A percentile compares a stretch with the other conserved stretches of the same genome.
Conservation (phyloP, 2,113 vertebrate genomes). For the Sinocyclocheilus anshuiensis region DNA sequence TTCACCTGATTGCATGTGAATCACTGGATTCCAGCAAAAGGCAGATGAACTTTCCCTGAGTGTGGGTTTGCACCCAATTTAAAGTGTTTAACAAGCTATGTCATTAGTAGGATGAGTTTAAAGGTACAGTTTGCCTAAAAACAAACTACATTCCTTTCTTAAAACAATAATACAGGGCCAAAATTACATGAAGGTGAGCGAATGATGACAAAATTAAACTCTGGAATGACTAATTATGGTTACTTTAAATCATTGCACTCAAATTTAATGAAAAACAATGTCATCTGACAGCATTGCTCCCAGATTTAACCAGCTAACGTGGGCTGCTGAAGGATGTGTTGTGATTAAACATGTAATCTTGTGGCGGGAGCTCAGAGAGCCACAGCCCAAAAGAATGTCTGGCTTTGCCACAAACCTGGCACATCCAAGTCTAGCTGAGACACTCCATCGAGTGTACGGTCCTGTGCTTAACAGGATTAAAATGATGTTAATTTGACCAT, state of each 20-base stretch:
- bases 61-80: too few species aligned
- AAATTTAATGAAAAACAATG: neutral
- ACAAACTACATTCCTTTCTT: neutral
- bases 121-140: neutral
- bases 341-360: slow-evolving; percentile 25
- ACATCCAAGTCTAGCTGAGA: slow-evolving; percentile 4
- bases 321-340: slow-evolving; percentile 30
- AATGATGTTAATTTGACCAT: neutral
- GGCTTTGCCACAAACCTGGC: slow-evolving; percentile 18
- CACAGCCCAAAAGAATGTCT: slow-evolving; percentile 46
- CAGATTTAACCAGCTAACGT: neutral
- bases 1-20: slow-evolving; percentile 5
- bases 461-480: slow-evolving; percentile 26
- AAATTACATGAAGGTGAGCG: neutral
- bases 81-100: neutral
- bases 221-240: neutral
- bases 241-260: neutral
- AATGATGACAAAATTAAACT: neutral
- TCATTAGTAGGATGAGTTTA: neutral
- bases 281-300: neutral
- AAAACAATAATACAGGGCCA: neutral
- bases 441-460: neutral
- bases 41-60: neutral
- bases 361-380: slow-evolving; percentile 1
- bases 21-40: neutral